These are phyloP conservation scores for Urophycis tenuis DNA, from an alignment of 2,797 vertebrate genomes.

Conservation along the genomic window DNA sequence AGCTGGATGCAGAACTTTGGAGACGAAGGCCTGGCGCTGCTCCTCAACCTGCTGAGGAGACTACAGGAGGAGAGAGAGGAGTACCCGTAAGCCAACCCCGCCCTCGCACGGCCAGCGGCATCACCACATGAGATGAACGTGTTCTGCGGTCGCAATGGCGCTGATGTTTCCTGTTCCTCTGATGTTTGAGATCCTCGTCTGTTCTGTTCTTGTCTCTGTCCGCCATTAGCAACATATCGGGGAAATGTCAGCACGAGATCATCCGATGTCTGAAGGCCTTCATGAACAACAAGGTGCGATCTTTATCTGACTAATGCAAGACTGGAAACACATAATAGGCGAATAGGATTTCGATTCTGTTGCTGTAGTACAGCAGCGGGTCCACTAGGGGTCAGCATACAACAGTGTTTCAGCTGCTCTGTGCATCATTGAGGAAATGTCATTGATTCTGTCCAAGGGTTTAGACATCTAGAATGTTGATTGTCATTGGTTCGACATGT, in stretches of 20 bases:
- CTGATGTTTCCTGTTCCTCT: conserved; percentile 13
- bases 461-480: not conserved
- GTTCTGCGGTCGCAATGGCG: not conserved
- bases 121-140: not conserved
- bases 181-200: conserved; percentile 2
- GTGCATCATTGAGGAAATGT: not conserved
- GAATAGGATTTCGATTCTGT: not conserved
- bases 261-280: conserved; percentile 92
- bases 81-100: conserved; percentile 50
- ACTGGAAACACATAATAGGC: not conserved
- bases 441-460: not conserved
- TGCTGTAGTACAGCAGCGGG: conserved; percentile 14
- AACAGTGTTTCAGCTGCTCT: conserved; percentile 4
- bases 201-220: conserved; percentile 6
- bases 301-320: not conserved
- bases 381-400: conserved; percentile 34
- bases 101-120: not conserved
- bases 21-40: conserved; percentile 76
- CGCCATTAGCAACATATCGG: conserved; percentile 50
- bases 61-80: conserved; percentile 83
- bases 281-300: conserved; percentile 89
- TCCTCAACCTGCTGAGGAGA: conserved; percentile 74
- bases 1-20: conserved; percentile 95
- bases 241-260: conserved; percentile 85
- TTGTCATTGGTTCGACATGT: not conserved